Evolutionary conservation across 1,140 invertebrate species (phyloP).

Genomic region (Drosophila novamexicana): DNA sequence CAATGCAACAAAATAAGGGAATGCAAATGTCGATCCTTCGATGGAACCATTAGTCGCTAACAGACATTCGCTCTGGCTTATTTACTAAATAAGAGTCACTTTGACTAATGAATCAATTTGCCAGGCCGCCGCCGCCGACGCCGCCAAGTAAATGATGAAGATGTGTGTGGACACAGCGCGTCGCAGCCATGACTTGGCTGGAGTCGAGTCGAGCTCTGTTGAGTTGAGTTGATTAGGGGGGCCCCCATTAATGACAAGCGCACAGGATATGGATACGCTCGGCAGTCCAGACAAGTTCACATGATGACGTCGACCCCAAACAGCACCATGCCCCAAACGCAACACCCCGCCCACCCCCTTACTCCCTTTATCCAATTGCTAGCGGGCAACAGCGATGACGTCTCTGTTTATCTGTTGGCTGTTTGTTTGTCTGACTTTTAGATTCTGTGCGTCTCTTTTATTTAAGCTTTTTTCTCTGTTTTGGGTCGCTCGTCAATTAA

Average conservation of each 20-base stretch:
- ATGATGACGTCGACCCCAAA: constrained; percentile 52
- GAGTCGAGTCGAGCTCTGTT: constrained; percentile 26
- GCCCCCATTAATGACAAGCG: constrained; percentile 76
- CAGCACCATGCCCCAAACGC: no score
- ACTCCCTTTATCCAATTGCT: background rate
- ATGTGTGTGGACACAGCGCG: constrained; percentile 53
- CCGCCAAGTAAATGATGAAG: constrained; percentile 57
- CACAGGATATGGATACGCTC: constrained; percentile 72
- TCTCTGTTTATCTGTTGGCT: constrained; percentile 71
- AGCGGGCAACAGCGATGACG: constrained; percentile 42
- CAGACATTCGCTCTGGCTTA: constrained; percentile 30
- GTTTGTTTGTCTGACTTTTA: constrained; percentile 57
- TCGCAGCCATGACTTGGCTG: background rate
- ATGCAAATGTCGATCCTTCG: constrained; percentile 39
- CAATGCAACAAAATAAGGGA: constrained; percentile 14
- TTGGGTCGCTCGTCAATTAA: constrained; percentile 73
- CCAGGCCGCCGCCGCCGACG: constrained; percentile 35
- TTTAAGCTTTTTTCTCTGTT: constrained; percentile 42
- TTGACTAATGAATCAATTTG: constrained; percentile 83
- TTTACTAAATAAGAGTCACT: constrained; percentile 78
- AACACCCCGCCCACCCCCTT: background rate
- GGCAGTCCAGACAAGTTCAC: constrained; percentile 71
- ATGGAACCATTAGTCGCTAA: constrained; percentile 11
- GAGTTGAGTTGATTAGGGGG: constrained; percentile 69
- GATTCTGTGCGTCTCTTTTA: constrained; percentile 26